Evolutionary conservation across 2,113 vertebrate species (phyloP).

Genomic region (Copsychus sechellarum): DNA sequence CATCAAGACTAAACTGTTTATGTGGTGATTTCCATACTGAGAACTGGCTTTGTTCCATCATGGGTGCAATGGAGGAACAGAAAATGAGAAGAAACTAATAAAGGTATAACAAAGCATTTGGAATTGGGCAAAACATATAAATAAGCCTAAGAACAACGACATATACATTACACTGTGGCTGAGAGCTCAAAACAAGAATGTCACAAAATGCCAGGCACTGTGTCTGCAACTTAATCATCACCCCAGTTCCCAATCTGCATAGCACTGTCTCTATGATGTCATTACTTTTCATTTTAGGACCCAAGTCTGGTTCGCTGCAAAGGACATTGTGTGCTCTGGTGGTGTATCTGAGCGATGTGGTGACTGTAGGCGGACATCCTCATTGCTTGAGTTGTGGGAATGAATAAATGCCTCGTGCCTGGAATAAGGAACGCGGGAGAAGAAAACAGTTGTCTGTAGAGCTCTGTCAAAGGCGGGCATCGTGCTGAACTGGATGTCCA

Average conservation of each 20-base stretch:
- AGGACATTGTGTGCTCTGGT: background rate
- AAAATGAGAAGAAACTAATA: background rate
- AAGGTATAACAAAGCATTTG: background rate
- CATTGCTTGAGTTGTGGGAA: background rate
- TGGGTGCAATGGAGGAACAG: background rate
- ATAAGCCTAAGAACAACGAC: background rate
- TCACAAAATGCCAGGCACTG: background rate
- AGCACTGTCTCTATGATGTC: background rate
- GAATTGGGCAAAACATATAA: background rate
- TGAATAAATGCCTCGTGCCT: background rate
- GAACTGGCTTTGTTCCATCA: background rate
- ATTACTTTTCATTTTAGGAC: background rate
- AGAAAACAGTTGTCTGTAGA: background rate
- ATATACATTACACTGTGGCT: background rate
- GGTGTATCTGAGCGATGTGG: background rate
- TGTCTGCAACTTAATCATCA: background rate
- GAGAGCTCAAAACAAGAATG: background rate
- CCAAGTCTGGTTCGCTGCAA: background rate
- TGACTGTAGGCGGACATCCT: background rate
- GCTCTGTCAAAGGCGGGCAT: background rate
- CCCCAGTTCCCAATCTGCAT: background rate
- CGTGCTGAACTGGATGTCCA: background rate
- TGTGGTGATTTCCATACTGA: background rate
- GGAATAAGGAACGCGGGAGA: background rate
- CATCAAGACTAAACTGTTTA: background rate